Conservation (phyloP, 2,888 invertebrate species). For the Acronicta leporina region DNA sequence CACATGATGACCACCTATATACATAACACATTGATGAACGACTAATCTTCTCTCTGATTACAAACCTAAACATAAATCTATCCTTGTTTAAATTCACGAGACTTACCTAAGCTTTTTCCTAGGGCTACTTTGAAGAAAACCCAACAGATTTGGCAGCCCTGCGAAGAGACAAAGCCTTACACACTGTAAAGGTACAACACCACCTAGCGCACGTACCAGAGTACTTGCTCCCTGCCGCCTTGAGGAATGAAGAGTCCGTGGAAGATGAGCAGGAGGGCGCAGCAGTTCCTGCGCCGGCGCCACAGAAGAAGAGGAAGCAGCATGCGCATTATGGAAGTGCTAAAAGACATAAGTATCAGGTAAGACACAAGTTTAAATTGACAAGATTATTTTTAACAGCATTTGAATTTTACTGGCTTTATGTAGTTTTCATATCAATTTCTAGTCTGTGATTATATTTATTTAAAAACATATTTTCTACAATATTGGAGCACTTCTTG, state of each 20-base stretch:
- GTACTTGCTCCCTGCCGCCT: slow-evolving; percentile 94
- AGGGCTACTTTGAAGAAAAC: slow-evolving; percentile 97
- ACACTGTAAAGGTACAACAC: slow-evolving; percentile 94
- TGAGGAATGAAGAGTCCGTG: slow-evolving; percentile 90
- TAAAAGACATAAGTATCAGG: slow-evolving; percentile 83
- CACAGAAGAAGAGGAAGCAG: slow-evolving; percentile 74
- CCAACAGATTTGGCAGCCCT: slow-evolving; percentile 95
- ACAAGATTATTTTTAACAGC: no score
- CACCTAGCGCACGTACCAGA: slow-evolving; percentile 98
- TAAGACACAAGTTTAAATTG: slow-evolving; percentile 40
- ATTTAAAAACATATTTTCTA: no score
- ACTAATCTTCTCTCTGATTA: slow-evolving; percentile 87
- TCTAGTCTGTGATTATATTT: no score
- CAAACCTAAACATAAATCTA: not conserved
- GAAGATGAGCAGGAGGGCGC: slow-evolving; percentile 71
- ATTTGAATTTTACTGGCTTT: no score
- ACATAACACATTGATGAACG: slow-evolving; percentile 83
- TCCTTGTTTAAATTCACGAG: not conserved
- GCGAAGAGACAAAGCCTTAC: slow-evolving; percentile 95
- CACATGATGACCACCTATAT: slow-evolving; percentile 70
- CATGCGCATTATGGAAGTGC: slow-evolving; percentile 73
- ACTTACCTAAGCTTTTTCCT: slow-evolving; percentile 22
- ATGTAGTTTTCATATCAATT: no score
- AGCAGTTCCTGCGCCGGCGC: slow-evolving; percentile 54
- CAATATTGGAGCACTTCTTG: no score